Percentiles rank a stretch among this genome's conserved stretches.
Evolutionary conservation across 2,888 invertebrate genomes (phyloP).

Genomic region (Acrocyrtus sp.): DNA sequence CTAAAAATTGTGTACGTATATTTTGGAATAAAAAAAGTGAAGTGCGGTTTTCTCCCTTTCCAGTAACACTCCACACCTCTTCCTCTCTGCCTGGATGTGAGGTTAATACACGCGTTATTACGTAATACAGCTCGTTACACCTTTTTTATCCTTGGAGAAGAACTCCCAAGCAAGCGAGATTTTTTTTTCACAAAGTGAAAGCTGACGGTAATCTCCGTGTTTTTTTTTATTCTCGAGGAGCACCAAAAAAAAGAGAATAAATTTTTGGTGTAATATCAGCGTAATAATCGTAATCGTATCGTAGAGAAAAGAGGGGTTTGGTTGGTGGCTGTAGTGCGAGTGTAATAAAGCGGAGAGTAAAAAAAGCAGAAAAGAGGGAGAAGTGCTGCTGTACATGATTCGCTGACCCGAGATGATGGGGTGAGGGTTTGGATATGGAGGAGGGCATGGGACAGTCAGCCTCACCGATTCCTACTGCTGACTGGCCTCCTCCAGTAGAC

Average conservation of each 20-base stretch:
- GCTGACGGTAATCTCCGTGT: too few relatives aligned
- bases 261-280: too few relatives aligned
- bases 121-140: background rate
- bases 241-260: too few relatives aligned
- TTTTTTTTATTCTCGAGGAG: too few relatives aligned
- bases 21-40: conserved; percentile 29
- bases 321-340: background rate
- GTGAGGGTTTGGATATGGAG: conserved; percentile 62
- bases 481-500: conserved; percentile 70
- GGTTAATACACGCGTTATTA: too few relatives aligned
- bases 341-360: background rate
- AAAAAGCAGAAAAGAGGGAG: background rate
- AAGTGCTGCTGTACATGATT: conserved; percentile 39
- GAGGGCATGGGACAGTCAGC: conserved; percentile 63
- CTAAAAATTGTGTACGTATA: too few relatives aligned
- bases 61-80: background rate
- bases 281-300: background rate
- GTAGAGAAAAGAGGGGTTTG: too few relatives aligned
- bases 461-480: conserved; percentile 61
- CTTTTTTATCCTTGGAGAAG: background rate
- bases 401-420: conserved; percentile 60
- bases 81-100: background rate
- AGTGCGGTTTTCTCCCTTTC: conserved; percentile 36
- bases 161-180: too few relatives aligned
- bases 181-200: too few relatives aligned